Conservation (phyloP, 2,797 vertebrate genomes). For the Syngnathus rostellatus region DNA sequence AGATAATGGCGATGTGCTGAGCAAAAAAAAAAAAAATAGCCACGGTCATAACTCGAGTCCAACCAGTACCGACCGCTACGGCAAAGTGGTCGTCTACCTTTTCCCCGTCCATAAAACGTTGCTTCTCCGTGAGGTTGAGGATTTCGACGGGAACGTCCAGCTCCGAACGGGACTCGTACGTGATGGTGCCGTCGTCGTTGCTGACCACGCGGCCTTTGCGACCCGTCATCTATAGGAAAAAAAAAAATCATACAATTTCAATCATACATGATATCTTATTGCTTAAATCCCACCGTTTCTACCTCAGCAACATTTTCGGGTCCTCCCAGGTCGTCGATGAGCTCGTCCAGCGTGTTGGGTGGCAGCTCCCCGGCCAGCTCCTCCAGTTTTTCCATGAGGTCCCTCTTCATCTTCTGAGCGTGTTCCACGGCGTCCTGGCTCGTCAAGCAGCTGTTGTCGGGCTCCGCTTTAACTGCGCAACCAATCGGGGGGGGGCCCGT, state of each 20-base stretch:
- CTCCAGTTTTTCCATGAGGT: constrained; percentile 86
- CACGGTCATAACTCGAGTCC: not conserved
- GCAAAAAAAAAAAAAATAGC: no score
- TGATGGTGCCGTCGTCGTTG: constrained; percentile 95
- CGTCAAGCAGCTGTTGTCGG: constrained; percentile 77
- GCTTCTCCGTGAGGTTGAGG: constrained; percentile 95
- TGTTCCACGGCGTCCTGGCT: constrained; percentile 94
- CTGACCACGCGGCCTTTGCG: constrained; percentile 95
- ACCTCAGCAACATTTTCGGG: constrained; percentile 98
- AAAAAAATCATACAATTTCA: no score
- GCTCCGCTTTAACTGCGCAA: constrained; percentile 60
- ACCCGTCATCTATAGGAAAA: constrained; percentile 86
- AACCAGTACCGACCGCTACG: not conserved
- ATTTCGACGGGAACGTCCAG: constrained; percentile 96
- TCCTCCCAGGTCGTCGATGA: constrained; percentile 94
- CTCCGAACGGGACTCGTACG: constrained; percentile 91
- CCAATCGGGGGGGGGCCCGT: not conserved
- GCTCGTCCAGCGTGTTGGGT: constrained; percentile 93
- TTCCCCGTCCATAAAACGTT: constrained; percentile 97
- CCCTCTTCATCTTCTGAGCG: constrained; percentile 93
- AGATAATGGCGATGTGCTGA: constrained; percentile 98
- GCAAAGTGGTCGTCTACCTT: constrained; percentile 70
- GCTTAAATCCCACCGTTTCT: not conserved
- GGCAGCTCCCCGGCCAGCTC: constrained; percentile 85
- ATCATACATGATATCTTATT: no score